Evolutionary conservation across 2,888 invertebrate genomes (phyloP), one percentile per base, ranked within the genome.

Genomic region (Axea sp.): DNA sequence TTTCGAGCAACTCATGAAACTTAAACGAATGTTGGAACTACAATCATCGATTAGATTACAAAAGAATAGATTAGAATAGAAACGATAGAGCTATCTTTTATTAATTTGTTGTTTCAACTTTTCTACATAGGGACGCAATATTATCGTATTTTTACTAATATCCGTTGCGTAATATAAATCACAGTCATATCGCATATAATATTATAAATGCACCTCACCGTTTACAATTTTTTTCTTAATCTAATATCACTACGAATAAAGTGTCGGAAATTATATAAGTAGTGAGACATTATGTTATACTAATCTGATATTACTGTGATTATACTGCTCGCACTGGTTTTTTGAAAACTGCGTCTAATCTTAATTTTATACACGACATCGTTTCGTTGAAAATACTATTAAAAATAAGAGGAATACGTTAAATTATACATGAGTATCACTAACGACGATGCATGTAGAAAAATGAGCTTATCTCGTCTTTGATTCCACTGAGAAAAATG

Each of bases 381-480:
- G 47, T 60, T 60, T 53, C 60, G 60, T 45, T 57, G 72, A 64
- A 49, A 64, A 64, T 62, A 57, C 62, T 71, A 62, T 62, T 49
- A 6, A 62, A 57, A 57, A 17, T 57, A 53, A 72, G 26, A 68
- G 53, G 76, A 76, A 15, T 39, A 64, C 26, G 26, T 35, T 15
- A 62, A 73, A 68, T 67, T 55, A 68, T 30, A 47, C 28, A 45
- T 53, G 51, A 60, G 47, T 53, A 69, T 65, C 53, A 60, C 76
- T 81, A 81, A 85, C 83, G 84, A 86, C 81, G 83, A 86, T 84
- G 86, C 83, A 83, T 84, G 86, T 87, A 87, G 87, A 86, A 87
- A 87, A 87, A 86, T 86, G 86, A 86, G 85, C 84, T 82, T 83
- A 81, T 83, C 80, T 81, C 82, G 83, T 84, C 83, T 82, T 84